These are phyloP conservation scores for Nephrotoma flavescens DNA, from an alignment of 2,888 invertebrate genomes.

Conservation along the genomic window DNA sequence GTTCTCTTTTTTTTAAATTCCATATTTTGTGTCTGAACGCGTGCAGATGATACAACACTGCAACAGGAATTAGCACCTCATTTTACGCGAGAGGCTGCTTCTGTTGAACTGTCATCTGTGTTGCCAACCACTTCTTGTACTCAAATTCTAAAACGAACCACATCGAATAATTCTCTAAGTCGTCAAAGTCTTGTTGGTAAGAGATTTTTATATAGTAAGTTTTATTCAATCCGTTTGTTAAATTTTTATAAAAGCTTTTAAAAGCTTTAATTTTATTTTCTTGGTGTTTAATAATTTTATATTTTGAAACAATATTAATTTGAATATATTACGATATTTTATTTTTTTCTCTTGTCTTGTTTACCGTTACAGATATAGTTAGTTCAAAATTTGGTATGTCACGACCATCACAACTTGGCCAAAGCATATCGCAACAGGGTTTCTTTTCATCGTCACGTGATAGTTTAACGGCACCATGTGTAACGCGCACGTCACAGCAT, in stretches of 20 bases:
- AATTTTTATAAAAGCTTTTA: neutral
- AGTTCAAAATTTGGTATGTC: slow-evolving; percentile 65
- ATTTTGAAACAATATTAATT: neutral
- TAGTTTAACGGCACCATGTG: slow-evolving; percentile 54
- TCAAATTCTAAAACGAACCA: neutral
- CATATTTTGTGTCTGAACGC: neutral
- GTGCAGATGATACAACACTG: neutral
- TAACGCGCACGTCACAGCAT: slow-evolving; percentile 39
- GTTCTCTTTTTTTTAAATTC: neutral
- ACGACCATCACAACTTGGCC: slow-evolving; percentile 35
- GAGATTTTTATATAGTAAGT: slow-evolving; percentile 4
- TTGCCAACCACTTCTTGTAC: neutral
- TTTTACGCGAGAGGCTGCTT: slow-evolving; percentile 6
- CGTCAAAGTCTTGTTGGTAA: slow-evolving; percentile 13
- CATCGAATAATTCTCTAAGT: slow-evolving; percentile 6
- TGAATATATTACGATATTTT: neutral
- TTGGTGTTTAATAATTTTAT: neutral
- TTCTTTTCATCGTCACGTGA: slow-evolving; percentile 59
- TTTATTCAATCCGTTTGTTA: neutral
- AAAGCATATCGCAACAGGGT: slow-evolving; percentile 39
- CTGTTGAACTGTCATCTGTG: slow-evolving; percentile 8
- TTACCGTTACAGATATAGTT: slow-evolving; percentile 46
- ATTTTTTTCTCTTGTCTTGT: slow-evolving; percentile 9
- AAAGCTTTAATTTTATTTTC: neutral
- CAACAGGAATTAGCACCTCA: neutral